Base-by-base conservation (phyloP, 2,888 invertebrate species). In the Cyclophora punctaria region DNA sequence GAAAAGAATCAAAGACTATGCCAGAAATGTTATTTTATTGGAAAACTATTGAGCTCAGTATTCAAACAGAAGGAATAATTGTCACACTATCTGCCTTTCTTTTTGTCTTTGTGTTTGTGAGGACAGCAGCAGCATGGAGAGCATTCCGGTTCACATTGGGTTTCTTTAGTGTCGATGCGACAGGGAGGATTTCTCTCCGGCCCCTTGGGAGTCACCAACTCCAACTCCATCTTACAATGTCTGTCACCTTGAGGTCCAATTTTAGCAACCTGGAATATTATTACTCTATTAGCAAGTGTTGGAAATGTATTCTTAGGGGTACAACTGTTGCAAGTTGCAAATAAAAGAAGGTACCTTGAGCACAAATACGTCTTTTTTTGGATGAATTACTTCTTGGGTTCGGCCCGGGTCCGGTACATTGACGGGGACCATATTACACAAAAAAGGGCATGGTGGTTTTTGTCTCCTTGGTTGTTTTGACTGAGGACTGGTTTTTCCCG, bases 141-240 rank as follows among this genome's bases (percentile, higher is more conserved):
- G 4, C 7, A 7, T 0, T 81, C 80, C 0, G 80, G 76, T 0
- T 87, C 85, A 45, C 79, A 88, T 48, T 88, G 88, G 0, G 82
- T 79, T 51, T 82, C 86, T 35, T 82, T 72, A 2, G 88, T 84
- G 47, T 88, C 87, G 5, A 79, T 66, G 7, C 85, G 78, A 3
- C 87, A 76, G 0, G 83, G 88, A 0, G 89, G 83, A 51, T 90
- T 89, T 46, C 83, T 82, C 34, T 90, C 90, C 0, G 88, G 86
- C 0, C 90, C 90, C 60, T 91, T 92, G 0, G 93, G 93, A 0
- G 93, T 93, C 42, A 91, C 91, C 66, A 93, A 76, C 60, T 93
- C 93, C 49, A 93, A 66, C 65, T 93, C 93, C 74, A 93, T 83
- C 58, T 86, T 87, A 56, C 80, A 79, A 1, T 78, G 78, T 0